Evolutionary conservation across 2,113 vertebrate species (phyloP).

Genomic region (Platichthys stellatus): DNA sequence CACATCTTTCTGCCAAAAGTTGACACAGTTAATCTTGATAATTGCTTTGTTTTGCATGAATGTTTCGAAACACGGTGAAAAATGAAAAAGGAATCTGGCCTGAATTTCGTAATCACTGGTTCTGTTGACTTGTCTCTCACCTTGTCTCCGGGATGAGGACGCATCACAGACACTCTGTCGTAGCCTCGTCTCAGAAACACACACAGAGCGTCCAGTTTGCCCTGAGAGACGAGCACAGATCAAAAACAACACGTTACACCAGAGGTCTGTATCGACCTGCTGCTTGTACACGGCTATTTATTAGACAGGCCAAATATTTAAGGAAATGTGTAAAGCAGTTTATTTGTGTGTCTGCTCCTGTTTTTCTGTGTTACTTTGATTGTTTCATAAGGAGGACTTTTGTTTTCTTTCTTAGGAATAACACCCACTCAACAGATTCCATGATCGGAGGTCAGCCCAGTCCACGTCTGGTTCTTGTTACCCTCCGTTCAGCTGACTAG

Average conservation of each 20-base stretch:
- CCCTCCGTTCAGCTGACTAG: conserved; percentile 64
- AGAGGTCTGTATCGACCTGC: not conserved
- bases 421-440: conserved; percentile 62
- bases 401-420: conserved; percentile 63
- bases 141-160: conserved; percentile 97
- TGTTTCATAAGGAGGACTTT: not conserved
- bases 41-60: conserved; percentile 15
- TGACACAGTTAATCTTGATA: conserved; percentile 17
- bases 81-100: not conserved
- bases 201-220: conserved; percentile 94
- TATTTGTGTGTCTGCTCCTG: conserved; percentile 7
- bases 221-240: conserved; percentile 75
- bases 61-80: not conserved
- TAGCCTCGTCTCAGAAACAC: conserved; percentile 93
- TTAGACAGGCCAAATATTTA: not conserved
- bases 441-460: conserved; percentile 57
- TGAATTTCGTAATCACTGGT: not conserved
- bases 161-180: conserved; percentile 94
- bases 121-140: conserved; percentile 71
- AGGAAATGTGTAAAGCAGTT: not conserved
- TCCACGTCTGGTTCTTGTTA: conserved; percentile 79
- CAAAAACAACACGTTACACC: not conserved
- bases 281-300: not conserved
- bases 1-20: conserved; percentile 26
- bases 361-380: conserved; percentile 31